Percentiles rank a stretch among this genome's conserved stretches.
phyloP scores from a whole-genome alignment of 2,113 vertebrate species.

The Scomber japonicus region DNA sequence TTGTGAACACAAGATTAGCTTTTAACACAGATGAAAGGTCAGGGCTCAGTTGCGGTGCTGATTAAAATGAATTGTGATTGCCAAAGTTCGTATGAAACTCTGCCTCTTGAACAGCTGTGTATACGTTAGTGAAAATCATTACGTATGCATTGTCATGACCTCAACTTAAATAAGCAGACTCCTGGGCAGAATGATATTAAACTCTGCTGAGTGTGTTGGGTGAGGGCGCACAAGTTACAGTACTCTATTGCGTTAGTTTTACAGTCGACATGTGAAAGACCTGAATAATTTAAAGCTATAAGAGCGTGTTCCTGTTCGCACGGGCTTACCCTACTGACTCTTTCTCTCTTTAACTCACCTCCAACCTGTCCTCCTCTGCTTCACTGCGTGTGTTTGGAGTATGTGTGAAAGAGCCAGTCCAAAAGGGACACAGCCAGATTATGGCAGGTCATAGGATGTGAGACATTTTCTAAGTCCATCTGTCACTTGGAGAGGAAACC shows the following conservation, averaged over 20 bases:
- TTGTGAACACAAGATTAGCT: conserved; percentile 49
- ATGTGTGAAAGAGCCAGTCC: conserved; percentile 39
- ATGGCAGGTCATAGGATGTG: conserved; percentile 27
- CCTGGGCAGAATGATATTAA: conserved; percentile 15
- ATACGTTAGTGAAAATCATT: not conserved
- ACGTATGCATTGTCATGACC: not conserved
- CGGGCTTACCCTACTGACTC: conserved; percentile 61
- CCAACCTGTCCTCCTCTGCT: not conserved
- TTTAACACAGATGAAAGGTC: conserved; percentile 33
- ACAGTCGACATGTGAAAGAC: conserved; percentile 42
- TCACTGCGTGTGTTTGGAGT: conserved; percentile 27
- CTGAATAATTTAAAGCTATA: conserved; percentile 73
- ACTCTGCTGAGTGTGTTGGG: conserved; percentile 32
- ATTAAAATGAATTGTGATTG: not conserved
- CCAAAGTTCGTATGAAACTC: not conserved
- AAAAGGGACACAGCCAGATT: conserved; percentile 26
- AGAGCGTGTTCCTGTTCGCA: conserved; percentile 57
- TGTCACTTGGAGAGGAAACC: conserved; percentile 41
- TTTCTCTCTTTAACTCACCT: conserved; percentile 21
- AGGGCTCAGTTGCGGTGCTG: not conserved
- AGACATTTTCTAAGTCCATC: conserved; percentile 41
- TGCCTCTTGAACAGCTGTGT: not conserved
- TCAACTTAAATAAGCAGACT: conserved; percentile 9
- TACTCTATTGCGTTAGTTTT: conserved; percentile 15
- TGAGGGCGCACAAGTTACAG: not conserved